Conservation (phyloP, 2,113 vertebrate genomes). For the Semnornis frantzii region DNA sequence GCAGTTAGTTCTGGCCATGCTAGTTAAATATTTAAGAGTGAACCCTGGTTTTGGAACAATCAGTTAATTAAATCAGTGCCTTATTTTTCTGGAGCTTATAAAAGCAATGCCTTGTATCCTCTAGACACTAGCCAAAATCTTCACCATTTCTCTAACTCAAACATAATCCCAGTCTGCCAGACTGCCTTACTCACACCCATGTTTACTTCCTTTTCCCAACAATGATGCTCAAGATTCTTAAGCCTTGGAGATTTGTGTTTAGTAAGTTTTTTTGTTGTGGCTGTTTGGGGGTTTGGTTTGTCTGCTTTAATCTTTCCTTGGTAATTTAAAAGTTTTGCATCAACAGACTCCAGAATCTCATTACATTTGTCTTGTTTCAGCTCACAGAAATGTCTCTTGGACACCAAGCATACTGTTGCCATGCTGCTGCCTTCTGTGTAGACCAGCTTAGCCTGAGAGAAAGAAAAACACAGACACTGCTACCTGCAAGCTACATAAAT, state of each 20-base stretch:
- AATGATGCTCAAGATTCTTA: background rate
- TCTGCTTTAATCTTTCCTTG: background rate
- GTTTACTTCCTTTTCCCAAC: background rate
- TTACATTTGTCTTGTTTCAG: background rate
- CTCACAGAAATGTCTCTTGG: background rate
- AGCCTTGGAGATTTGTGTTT: background rate
- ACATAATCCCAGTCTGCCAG: background rate
- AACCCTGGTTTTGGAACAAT: background rate
- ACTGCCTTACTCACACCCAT: background rate
- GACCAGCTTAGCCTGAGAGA: background rate
- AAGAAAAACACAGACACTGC: background rate
- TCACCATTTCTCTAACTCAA: background rate
- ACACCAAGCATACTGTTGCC: background rate
- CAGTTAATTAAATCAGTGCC: background rate
- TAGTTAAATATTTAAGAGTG: background rate
- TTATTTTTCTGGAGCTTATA: background rate
- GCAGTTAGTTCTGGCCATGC: background rate
- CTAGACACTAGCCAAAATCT: background rate
- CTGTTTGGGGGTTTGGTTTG: background rate
- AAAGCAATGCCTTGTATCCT: background rate
- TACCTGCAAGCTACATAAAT: background rate
- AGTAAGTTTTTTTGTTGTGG: background rate
- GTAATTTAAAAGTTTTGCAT: background rate
- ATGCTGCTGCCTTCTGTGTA: background rate
- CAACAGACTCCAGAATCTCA: background rate